Percentiles rank a stretch among this genome's conserved stretches.
Conservation (phyloP, 2,888 invertebrate species). For the Thymelicus sylvestris region DNA sequence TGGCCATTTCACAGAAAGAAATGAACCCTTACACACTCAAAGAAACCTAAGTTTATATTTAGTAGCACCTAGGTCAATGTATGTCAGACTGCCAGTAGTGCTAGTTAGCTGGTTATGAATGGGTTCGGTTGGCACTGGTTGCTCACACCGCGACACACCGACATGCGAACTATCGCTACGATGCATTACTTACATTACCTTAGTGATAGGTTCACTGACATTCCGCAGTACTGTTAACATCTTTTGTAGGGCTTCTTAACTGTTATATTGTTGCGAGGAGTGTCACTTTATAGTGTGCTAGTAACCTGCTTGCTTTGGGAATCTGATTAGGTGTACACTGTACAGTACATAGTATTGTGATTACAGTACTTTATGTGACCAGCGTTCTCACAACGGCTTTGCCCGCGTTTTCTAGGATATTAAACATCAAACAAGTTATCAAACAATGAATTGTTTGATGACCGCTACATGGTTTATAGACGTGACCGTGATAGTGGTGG, state of each 20-base stretch:
- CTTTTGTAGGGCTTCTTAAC: constrained; percentile 11
- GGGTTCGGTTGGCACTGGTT: constrained; percentile 41
- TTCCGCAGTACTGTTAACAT: constrained; percentile 1
- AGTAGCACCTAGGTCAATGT: constrained; percentile 30
- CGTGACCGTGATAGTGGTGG: too few species aligned
- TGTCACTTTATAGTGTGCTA: background rate
- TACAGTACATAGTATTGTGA: too few species aligned
- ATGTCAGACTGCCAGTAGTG: background rate
- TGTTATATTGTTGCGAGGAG: background rate
- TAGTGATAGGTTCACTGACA: background rate
- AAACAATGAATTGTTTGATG: too few species aligned
- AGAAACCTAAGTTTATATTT: background rate
- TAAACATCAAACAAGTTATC: too few species aligned
- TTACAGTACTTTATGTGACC: too few species aligned
- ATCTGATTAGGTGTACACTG: too few species aligned
- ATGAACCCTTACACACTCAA: background rate
- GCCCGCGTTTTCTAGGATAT: too few species aligned
- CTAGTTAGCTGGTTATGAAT: constrained; percentile 43
- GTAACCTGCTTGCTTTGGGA: background rate
- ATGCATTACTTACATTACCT: constrained; percentile 8
- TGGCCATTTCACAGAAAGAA: background rate
- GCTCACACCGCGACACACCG: constrained; percentile 46
- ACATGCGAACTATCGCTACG: constrained; percentile 38
- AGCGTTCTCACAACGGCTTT: too few species aligned
- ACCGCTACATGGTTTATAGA: too few species aligned